Conservation (phyloP, 2,113 vertebrate species). For the Suncus etruscus region DNA sequence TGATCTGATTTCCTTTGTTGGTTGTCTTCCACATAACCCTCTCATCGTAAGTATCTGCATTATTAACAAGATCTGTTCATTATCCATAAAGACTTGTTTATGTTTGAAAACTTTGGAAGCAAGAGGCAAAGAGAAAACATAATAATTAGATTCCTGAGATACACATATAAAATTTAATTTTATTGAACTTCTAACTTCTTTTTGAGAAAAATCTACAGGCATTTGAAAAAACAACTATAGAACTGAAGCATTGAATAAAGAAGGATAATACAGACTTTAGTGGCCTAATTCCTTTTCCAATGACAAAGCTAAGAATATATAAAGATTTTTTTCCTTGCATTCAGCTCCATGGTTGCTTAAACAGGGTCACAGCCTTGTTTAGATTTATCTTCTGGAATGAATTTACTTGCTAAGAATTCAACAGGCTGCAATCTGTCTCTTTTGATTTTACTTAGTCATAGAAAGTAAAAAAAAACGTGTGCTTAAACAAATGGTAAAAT, state of each 20-base stretch:
- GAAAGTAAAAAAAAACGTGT: constrained; percentile 9
- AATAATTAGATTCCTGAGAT: background rate
- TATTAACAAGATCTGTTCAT: background rate
- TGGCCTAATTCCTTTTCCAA: constrained; percentile 25
- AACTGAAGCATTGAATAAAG: constrained; percentile 25
- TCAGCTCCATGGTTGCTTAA: background rate
- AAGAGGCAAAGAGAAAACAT: background rate
- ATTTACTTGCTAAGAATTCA: constrained; percentile 34
- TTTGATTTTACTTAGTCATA: constrained; percentile 24
- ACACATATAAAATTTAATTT: background rate
- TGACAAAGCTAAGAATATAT: constrained; percentile 28
- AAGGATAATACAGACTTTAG: background rate
- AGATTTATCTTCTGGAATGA: constrained; percentile 48
- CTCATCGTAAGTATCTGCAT: background rate
- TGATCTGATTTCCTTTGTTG: background rate
- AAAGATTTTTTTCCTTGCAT: background rate
- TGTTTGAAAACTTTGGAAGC: background rate
- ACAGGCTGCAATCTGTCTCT: constrained; percentile 26
- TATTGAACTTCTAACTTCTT: background rate
- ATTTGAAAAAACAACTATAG: background rate
- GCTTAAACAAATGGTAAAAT: constrained; percentile 58
- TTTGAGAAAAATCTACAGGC: background rate
- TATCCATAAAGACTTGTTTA: background rate
- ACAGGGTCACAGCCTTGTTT: constrained; percentile 46
- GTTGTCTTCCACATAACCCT: background rate